Base-by-base conservation (phyloP, 2,888 invertebrate species). In the Melanostoma mellinum region DNA sequence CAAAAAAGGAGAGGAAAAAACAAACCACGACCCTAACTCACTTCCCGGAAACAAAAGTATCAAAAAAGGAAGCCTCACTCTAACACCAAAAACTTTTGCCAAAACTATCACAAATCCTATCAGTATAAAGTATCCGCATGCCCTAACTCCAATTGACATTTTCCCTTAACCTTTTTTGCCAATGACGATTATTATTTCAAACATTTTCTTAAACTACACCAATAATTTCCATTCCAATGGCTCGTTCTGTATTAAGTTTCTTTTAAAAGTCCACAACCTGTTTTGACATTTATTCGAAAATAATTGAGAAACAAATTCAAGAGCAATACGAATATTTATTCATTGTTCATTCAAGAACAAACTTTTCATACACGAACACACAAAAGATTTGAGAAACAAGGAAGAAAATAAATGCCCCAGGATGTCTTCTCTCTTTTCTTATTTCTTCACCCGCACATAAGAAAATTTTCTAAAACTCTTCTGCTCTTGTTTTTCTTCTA, bases 241-340 rank as follows among this genome's bases (percentile, higher is more conserved):
- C 40, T 55, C 33, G 5, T 33, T 60, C 50, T 48, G 10, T 50
- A 50, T 35, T 46, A 35, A 42, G 55, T 65, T 73, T 63, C 33
- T 46, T 44, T 50, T 4, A 50, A 61, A 72, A 61, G 71, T 72
- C 71, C 52, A 61, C 71, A 72, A 46, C 50, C 50, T 48, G 50
- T 63, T 63, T 46, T 42, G 56, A 55, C 65, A 74, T 50, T 56
- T 72, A 72, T 68, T 60, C 40, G 60, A 75, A 71, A 65, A 71
- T 60, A 80, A 69, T 68, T 61, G 74, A 55, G 61, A 74, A 63
- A 44, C 56, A 63, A 80, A 69, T 75, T 71, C 58, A 71, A 58
- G 75, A 80, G 46, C 80, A 75, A 80, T 80, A 48, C 65, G 52
- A 69, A 61, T 63, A 74, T 75, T 65, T 63, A 80, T 75, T 80